Base-by-base conservation (phyloP, 2,888 invertebrate genomes). In the Aphodius sticticus region DNA sequence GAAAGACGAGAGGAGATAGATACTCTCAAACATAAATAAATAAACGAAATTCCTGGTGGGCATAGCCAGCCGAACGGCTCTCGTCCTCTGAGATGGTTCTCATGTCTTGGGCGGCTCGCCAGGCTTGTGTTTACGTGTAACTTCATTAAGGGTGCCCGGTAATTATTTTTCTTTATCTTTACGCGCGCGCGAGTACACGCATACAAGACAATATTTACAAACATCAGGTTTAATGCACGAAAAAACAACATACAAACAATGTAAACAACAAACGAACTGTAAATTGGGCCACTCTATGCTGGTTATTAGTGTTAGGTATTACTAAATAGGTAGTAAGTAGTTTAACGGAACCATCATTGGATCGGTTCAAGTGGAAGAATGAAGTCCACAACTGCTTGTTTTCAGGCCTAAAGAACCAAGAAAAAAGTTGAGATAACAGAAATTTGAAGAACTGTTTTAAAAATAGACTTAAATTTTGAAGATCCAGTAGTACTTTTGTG, bases 41-140 rank as follows among this genome's bases (percentile, higher is more conserved):
- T 53, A 53, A 53, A 53, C 53, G 53, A 53, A 53, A 53, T 53
- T 53, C 53, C 53, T 53, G 53, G 53, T 53, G 53, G 53, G 53
- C 53, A 53, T 12, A 53, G 53, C 53, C 53, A 53, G 53, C 53
- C 53, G 53, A 36, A 72, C n/a, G 26, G 16, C 72, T n/a, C 72
- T 36, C 16, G 26, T 72, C 6, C 36, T 72, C 72, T 72, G 16
- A 53, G 53, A 53, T 53, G 53, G 53, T 53, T 53, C 53, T 53
- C 53, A 53, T 53, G 53, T 53, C 12, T 53, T 5, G 53, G 12
- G 12, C 53, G 9, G 53, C 12, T 53, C 53, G 53, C 53, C 53
- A 7, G 7, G 53, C 12, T 53, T 2, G 6, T 53, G 53, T 53
- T 53, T 53, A 53, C 53, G 53, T 53, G 53, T 53, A 53, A 53